Base-by-base conservation (phyloP, 1,140 invertebrate genomes). In the Probaryconus sp. region DNA sequence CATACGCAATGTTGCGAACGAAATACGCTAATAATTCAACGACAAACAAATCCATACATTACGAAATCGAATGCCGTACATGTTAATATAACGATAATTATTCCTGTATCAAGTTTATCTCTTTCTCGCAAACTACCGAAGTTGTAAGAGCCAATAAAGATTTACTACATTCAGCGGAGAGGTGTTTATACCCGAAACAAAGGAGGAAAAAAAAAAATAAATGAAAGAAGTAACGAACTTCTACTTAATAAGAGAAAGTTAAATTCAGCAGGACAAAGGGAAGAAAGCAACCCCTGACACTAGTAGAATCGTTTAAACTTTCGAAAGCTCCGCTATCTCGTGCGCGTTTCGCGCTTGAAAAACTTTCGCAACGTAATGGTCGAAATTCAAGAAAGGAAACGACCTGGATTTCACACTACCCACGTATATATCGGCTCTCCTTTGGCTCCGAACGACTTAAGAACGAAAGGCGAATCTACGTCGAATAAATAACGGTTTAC, bases 401-500 rank as follows among this genome's bases (percentile, higher is more conserved):
- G 70, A 73, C 70, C 70, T 55, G 61, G 55, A 73, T 73, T 73
- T 73, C 55, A 61, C 42, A 53, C 53, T 21, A 60, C 3, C 10
- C 38, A 45, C 35, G 35, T 63, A 64, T 31, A 53, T 45, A 53
- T 53, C 48, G 50, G 21, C 16, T 43, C 56, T 35, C 43, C 43
- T 61, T 61, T 61, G 28, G 56, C 50, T 53, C 38, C 28, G 33
- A 73, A 73, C 33, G 55, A 64, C 51, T 74, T 53, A 61, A 63
- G 58, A 68, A 72, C 45, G 51, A 68, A 51, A 68, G 50, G 67
- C 67, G 45, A 76, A 63, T 71, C 48, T 55, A 60, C 65, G 45
- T 60, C 47, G 50, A 74, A 67, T 70, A 74, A 75, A 71, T 72
- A 77, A 75, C 61, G 76, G 51, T 78, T 75, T 75, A 75, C 43